phyloP scores from a whole-genome alignment of 2,797 vertebrate genomes.

The Chiroxiphia lanceolata region DNA sequence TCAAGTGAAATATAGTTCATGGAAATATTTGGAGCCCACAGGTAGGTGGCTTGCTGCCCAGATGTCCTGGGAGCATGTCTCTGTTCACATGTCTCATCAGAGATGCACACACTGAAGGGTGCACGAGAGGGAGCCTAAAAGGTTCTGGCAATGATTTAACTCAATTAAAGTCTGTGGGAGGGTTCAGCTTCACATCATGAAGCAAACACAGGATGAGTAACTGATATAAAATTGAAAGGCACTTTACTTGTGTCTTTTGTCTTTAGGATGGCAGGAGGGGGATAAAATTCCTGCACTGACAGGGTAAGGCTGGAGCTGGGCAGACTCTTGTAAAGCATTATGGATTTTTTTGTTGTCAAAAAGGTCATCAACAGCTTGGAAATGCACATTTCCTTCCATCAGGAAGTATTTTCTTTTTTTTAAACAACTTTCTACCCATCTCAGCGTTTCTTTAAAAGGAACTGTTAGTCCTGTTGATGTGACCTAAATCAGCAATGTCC shows the following conservation, averaged over 20 bases:
- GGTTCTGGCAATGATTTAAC: conserved; percentile 41
- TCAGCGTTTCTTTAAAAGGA: conserved; percentile 64
- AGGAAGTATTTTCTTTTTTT: conserved; percentile 5
- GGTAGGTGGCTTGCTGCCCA: conserved; percentile 46
- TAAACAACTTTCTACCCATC: neutral
- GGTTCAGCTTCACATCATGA: conserved; percentile 31
- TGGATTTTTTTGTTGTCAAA: neutral
- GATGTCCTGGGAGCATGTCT: neutral
- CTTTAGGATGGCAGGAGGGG: conserved; percentile 11
- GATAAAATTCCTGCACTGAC: neutral
- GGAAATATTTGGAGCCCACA: conserved; percentile 22
- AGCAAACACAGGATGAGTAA: conserved; percentile 28
- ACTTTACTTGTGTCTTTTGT: conserved; percentile 39
- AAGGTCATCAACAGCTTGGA: conserved; percentile 35
- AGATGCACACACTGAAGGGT: conserved; percentile 12
- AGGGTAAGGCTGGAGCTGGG: neutral
- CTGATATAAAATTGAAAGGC: conserved; percentile 14
- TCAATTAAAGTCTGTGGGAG: conserved; percentile 22
- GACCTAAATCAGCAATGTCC: conserved; percentile 64
- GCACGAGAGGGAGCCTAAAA: neutral
- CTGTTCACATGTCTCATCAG: neutral
- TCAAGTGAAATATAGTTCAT: conserved; percentile 2
- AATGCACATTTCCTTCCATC: conserved; percentile 41
- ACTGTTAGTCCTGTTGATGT: conserved; percentile 56
- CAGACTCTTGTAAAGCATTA: neutral